phyloP scores from a whole-genome alignment of 2,113 vertebrate species.

The Jaculus jaculus region DNA sequence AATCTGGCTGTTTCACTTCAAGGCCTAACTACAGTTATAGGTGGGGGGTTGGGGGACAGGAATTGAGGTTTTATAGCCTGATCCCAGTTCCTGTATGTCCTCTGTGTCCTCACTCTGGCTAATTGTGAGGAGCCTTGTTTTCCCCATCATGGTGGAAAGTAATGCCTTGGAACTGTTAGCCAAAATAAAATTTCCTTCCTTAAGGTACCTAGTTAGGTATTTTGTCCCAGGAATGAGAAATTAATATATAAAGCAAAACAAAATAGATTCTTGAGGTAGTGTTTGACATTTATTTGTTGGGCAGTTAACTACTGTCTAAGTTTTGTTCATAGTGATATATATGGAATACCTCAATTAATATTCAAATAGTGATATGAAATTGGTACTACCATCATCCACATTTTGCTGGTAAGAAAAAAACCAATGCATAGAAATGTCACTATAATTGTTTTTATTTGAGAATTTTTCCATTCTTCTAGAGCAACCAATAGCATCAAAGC shows the following conservation, averaged over 20 bases:
- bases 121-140: too few species aligned
- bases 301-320: background rate
- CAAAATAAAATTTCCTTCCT: too few species aligned
- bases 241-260: too few species aligned
- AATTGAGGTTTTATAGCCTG: too few species aligned
- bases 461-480: background rate
- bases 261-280: background rate
- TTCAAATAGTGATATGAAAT: background rate
- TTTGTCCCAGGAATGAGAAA: too few species aligned
- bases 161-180: too few species aligned
- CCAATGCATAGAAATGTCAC: background rate
- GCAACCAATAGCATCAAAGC: background rate
- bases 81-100: too few species aligned
- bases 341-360: background rate
- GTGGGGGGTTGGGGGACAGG: too few species aligned
- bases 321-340: background rate
- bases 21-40: background rate
- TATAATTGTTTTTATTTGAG: background rate
- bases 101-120: too few species aligned
- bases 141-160: too few species aligned
- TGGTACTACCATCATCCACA: background rate
- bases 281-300: background rate
- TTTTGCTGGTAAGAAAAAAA: conserved; percentile 19
- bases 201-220: too few species aligned
- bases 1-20: too few species aligned